Conservation (phyloP, 2,888 invertebrate genomes). For the Zeuzera pyrina region DNA sequence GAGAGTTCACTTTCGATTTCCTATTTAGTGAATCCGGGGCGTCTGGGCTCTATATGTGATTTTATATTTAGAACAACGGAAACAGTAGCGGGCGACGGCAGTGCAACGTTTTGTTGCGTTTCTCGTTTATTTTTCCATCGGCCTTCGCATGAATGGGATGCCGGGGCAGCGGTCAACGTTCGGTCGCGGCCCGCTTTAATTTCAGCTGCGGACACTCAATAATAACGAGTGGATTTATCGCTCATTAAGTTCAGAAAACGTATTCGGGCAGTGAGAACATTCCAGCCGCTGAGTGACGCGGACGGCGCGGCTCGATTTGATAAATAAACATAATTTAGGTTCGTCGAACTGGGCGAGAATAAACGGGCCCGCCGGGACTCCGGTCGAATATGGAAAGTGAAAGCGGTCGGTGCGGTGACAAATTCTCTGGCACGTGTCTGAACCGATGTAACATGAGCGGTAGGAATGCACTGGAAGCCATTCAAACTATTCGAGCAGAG, state of each 20-base stretch:
- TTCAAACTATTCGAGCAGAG: conserved; percentile 17
- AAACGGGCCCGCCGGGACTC: conserved; percentile 26
- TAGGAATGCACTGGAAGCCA: conserved; percentile 37
- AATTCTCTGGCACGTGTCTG: conserved; percentile 33
- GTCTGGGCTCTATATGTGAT: conserved; percentile 34
- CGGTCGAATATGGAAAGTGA: conserved; percentile 46
- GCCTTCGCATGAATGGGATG: conserved; percentile 64
- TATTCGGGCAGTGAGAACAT: conserved; percentile 11
- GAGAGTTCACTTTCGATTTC: conserved; percentile 34
- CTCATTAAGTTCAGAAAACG: conserved; percentile 36
- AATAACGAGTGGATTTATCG: conserved; percentile 50
- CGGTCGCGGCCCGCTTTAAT: conserved; percentile 24
- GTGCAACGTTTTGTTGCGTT: conserved; percentile 27
- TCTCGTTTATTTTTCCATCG: conserved; percentile 45
- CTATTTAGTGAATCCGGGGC: conserved; percentile 20
- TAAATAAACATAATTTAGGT: conserved; percentile 38
- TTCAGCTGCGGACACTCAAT: conserved; percentile 38
- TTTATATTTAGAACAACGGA: conserved; percentile 67
- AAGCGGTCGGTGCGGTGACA: conserved; percentile 37
- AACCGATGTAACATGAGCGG: conserved; percentile 29
- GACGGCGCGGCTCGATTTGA: conserved; percentile 29
- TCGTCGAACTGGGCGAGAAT: conserved; percentile 44
- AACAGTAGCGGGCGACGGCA: conserved; percentile 31
- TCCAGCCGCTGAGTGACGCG: conserved; percentile 12
- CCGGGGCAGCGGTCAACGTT: conserved; percentile 38